Evolutionary conservation across 2,888 invertebrate genomes (phyloP), one percentile per base, ranked within the genome.

Genomic region (Augiades crinisus): DNA sequence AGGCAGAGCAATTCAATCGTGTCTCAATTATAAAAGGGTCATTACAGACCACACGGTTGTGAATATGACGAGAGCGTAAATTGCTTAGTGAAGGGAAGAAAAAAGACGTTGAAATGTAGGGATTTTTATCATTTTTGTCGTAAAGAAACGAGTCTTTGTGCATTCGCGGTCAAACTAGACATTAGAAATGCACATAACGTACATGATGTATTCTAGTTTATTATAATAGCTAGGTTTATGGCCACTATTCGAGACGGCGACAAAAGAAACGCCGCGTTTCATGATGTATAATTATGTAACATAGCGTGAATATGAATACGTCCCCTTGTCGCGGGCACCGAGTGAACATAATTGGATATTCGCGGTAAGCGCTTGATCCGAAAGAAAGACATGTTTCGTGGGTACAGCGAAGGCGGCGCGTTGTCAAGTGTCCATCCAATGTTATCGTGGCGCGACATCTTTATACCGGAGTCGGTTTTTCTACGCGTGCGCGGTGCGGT

Each of bases 371-470:
- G 65, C 58, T 66, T 65, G 78, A 78, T 82, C 68, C 65, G 68
- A 70, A 74, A 69, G 74, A 76, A 70, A 75, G 64, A 70, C 70
- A 41, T 8, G 24, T 49, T 49, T 68, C 64, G 70, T 72, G 69
- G 72, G 70, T 67, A 67, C 61, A 60, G 68, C 60, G 67, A 65
- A 68, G 72, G 73, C 72, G 73, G 72, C 61, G 72, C 61, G 71
- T 76, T 77, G 80, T 81, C 81, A 78, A 72, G 73, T 78, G 79
- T 80, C 77, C 77, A 72, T 81, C 81, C 69, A 73, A 65, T 71
- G 76, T 77, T 83, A 87, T 88, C 85, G 71, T 60, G 51, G 64
- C 68, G 78, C 76, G 83, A 88, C 83, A 86, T 86, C 83, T 84
- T 76, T 73, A 78, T 78, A 65, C 70, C 58, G 70, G 72, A 78